A percentile compares a stretch with the other conserved stretches of the same genome.
Evolutionary conservation across 2,113 vertebrate genomes (phyloP).

Genomic region (Dendropsophus ebraccatus): DNA sequence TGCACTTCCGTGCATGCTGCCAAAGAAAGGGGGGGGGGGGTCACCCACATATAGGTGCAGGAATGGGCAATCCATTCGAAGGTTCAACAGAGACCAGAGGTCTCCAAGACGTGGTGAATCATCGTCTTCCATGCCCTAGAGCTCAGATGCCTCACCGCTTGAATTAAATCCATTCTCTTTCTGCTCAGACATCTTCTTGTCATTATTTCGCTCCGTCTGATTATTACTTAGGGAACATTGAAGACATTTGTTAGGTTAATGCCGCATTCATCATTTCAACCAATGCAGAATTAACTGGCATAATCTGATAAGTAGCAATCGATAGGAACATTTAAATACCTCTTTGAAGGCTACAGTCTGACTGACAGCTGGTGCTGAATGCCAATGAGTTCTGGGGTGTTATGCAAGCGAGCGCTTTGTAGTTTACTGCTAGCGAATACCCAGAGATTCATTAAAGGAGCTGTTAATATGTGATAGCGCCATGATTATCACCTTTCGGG

Average conservation of each 20-base stretch:
- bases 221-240: not conserved
- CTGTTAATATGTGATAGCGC: constrained; percentile 25
- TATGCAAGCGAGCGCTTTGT: not conserved
- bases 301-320: constrained; percentile 27
- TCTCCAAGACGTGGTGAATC: not conserved
- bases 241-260: constrained; percentile 35
- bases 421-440: constrained; percentile 17
- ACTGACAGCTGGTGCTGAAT: constrained; percentile 34
- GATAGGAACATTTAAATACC: constrained; percentile 12
- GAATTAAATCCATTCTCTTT: not conserved
- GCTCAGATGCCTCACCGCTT: not conserved
- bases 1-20: too few relatives aligned
- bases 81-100: not conserved
- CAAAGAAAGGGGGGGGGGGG: too few relatives aligned
- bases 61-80: too few relatives aligned
- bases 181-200: not conserved
- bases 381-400: constrained; percentile 23
- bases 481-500: constrained; percentile 31
- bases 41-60: too few relatives aligned
- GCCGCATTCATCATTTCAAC: constrained; percentile 28
- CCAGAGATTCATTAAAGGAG: constrained; percentile 35
- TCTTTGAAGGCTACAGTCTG: accelerated
- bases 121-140: not conserved
- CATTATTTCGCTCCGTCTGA: constrained; percentile 12
- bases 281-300: constrained; percentile 37